Conservation (phyloP, 2,113 vertebrate genomes). For the Bufo bufo region DNA sequence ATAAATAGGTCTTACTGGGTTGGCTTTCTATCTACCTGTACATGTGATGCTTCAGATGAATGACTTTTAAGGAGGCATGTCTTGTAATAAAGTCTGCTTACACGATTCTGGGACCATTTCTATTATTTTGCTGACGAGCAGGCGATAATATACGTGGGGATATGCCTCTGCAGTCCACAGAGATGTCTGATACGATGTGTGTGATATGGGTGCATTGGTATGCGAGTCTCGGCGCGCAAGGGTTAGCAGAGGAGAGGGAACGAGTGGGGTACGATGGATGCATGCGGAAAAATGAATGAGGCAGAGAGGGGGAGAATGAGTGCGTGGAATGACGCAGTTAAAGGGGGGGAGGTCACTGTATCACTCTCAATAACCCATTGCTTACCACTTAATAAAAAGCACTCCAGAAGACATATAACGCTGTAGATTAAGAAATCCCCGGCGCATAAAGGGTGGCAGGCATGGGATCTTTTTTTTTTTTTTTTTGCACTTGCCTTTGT, state of each 20-base stretch:
- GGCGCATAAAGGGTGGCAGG: neutral
- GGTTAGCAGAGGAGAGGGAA: constrained; percentile 20
- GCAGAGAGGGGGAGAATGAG: constrained; percentile 44
- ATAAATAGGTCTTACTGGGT: constrained; percentile 24
- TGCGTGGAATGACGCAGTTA: constrained; percentile 50
- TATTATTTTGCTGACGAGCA: neutral
- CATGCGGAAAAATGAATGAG: constrained; percentile 58
- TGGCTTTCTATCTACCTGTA: neutral
- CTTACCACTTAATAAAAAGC: neutral
- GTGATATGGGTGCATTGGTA: neutral
- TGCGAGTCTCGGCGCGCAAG: constrained; percentile 1
- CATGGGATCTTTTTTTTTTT: neutral
- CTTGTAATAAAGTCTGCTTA: neutral
- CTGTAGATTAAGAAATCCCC: neutral
- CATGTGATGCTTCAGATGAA: neutral
- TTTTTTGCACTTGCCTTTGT: too few relatives aligned
- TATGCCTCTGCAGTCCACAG: constrained; percentile 1
- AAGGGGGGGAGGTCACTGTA: constrained; percentile 47
- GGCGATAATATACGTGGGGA: neutral
- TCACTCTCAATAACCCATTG: constrained; percentile 49
- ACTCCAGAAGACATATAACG: neutral
- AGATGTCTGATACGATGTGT: neutral
- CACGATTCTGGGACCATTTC: neutral
- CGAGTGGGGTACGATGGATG: constrained; percentile 51
- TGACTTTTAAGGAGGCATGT: neutral